phyloP scores from a whole-genome alignment of 1,140 invertebrate species.

The Bombyx mandarina region DNA sequence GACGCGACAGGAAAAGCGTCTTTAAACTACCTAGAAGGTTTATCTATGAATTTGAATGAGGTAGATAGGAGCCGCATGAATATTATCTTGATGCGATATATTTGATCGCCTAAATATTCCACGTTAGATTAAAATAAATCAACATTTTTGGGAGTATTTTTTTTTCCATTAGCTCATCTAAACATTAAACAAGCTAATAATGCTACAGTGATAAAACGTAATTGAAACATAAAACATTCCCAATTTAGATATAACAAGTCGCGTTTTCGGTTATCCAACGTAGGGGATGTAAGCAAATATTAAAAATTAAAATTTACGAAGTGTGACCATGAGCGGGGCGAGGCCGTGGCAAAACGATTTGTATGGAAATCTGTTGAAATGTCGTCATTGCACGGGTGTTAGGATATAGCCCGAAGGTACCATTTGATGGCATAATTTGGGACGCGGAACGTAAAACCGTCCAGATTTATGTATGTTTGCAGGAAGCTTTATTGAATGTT shows the following conservation, averaged over 20 bases:
- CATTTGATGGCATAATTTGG: conserved; percentile 64
- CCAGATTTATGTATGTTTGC: conserved; percentile 61
- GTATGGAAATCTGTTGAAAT: conserved; percentile 58
- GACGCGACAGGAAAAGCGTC: conserved; percentile 46
- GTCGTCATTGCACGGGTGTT: conserved; percentile 40
- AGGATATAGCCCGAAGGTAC: conserved; percentile 43
- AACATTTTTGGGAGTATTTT: too few relatives aligned
- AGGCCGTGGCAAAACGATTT: conserved; percentile 53
- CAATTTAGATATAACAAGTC: not conserved
- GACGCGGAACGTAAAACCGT: conserved; percentile 51
- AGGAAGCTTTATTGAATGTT: conserved; percentile 51
- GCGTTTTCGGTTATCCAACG: not conserved
- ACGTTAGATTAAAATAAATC: too few relatives aligned
- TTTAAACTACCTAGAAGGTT: conserved; percentile 46
- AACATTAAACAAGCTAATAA: too few relatives aligned
- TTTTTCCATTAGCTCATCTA: too few relatives aligned
- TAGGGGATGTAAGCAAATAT: conserved; percentile 38
- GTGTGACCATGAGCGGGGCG: conserved; percentile 30
- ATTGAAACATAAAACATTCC: too few relatives aligned
- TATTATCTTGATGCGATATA: too few relatives aligned
- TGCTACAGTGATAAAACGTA: too few relatives aligned
- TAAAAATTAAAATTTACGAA: conserved; percentile 66
- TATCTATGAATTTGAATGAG: conserved; percentile 31
- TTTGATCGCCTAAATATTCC: too few relatives aligned
- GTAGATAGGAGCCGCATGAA: conserved; percentile 4